These are phyloP conservation scores for Seira musarum DNA, from an alignment of 2,888 invertebrate species.

Conservation along the genomic window DNA sequence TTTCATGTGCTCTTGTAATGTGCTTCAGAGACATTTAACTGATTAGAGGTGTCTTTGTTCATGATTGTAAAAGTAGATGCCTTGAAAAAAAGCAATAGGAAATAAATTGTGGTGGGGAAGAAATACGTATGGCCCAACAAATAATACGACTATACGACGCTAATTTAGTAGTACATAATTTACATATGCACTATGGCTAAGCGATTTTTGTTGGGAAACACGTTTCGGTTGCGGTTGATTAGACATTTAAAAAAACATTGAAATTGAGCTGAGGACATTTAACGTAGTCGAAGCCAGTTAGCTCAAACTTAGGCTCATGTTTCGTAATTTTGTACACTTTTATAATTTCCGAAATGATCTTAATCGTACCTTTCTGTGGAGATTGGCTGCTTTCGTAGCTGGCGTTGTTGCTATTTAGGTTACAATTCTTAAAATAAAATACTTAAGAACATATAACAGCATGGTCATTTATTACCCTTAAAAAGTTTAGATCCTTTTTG, in stretches of 20 bases:
- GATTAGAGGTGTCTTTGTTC: background rate
- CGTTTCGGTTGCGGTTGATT: no score
- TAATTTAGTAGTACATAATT: no score
- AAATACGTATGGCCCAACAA: no score
- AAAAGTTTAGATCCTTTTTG: background rate
- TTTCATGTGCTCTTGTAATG: background rate
- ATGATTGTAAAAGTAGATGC: background rate
- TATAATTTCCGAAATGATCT: background rate
- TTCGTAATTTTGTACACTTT: background rate
- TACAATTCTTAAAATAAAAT: no score
- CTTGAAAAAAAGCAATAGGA: background rate
- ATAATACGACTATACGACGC: no score
- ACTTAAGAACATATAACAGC: background rate
- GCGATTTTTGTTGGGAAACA: no score
- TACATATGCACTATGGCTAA: no score
- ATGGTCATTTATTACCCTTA: constrained; percentile 7
- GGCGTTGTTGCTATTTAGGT: background rate
- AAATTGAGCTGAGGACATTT: no score
- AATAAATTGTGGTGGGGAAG: no score
- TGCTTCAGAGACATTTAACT: background rate
- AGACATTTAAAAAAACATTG: no score
- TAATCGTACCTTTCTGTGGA: background rate
- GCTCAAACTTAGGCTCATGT: background rate
- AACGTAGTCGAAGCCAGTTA: no score
- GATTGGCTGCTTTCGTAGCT: background rate